A percentile compares a stretch with the other conserved stretches of the same genome.
phyloP scores from a whole-genome alignment of 2,113 vertebrate genomes.

The Clarias batrachus region DNA sequence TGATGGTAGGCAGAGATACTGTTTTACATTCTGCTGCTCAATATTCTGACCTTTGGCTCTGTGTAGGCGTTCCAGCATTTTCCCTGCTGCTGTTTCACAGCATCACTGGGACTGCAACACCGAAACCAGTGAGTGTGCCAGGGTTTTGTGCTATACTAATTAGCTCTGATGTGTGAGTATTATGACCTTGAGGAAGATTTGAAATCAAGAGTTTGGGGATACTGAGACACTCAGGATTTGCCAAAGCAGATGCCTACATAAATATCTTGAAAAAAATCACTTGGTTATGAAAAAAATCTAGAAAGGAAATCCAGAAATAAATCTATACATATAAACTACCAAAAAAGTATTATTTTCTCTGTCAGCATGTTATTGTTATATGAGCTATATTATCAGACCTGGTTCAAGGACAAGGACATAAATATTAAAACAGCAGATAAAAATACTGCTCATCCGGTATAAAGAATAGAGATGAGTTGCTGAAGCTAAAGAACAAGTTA shows the following conservation, averaged over 20 bases:
- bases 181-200: slow-evolving; percentile 35
- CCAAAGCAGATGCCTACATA: neutral
- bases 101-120: slow-evolving; percentile 44
- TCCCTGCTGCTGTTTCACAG: slow-evolving; percentile 40
- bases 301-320: neutral
- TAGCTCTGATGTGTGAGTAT: slow-evolving; percentile 27
- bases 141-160: slow-evolving; percentile 34
- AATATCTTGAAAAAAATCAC: neutral
- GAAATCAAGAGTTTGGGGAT: slow-evolving; percentile 8
- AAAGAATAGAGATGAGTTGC: too few species aligned
- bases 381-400: neutral
- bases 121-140: slow-evolving; percentile 33
- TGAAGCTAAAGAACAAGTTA: too few species aligned
- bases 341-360: neutral
- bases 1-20: slow-evolving; percentile 36
- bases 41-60: slow-evolving; percentile 46
- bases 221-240: neutral
- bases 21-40: slow-evolving; percentile 47
- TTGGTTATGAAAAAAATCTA: neutral
- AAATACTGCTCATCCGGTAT: too few species aligned
- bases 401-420: neutral
- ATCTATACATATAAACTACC: neutral
- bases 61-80: slow-evolving; percentile 44
- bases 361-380: neutral
- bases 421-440: too few species aligned